Evolutionary conservation across 2,888 invertebrate genomes (phyloP), one percentile per base, ranked within the genome.

Genomic region (Phytoseiulus persimilis): DNA sequence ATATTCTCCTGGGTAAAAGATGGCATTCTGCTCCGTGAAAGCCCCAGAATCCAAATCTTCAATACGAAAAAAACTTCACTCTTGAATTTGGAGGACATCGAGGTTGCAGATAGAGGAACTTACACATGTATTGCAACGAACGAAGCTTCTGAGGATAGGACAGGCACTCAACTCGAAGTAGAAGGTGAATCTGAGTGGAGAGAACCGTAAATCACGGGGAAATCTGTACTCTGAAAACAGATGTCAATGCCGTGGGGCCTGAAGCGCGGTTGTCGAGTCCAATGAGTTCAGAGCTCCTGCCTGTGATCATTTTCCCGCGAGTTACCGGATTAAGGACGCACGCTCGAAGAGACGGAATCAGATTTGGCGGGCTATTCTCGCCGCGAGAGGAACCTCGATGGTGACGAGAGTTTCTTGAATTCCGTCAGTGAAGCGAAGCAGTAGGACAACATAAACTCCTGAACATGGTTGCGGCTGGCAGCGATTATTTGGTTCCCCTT

Each of bases 51-150:
- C n/a, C 39, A 39, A 6, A 32, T 87, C 18, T 33, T 45, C n/a
- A 87, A 33, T 39, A 39, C 87, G 32, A 45, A 33, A 5, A 45
- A 33, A 33, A 87, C 32, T 87, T 87, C 87, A 33, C n/a, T 87
- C 87, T 31, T 87, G 39, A 87, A 33, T n/a, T 33, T 87, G 11
- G 45, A 87, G 45, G 45, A 32, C 18, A 6, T 87, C 11, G 32
- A 33, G 11, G 31, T 23, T 14, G 32, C 32, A 28, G 87, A 87
- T 33, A 32, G 32, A 33, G 87, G 87, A 39, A n/a, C 32, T 33
- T 87, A 87, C n/a, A 87, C 87, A 9, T 87, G 87, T 45, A 87
- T 87, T n/a, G 87, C 87, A 3, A 87, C 39, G 3, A 87, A 87
- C 39, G 45, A 3, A 32, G 32, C 45, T 9, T 87, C 87, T 45